phyloP scores from a whole-genome alignment of 2,797 vertebrate genomes.

The Anniella stebbinsi region DNA sequence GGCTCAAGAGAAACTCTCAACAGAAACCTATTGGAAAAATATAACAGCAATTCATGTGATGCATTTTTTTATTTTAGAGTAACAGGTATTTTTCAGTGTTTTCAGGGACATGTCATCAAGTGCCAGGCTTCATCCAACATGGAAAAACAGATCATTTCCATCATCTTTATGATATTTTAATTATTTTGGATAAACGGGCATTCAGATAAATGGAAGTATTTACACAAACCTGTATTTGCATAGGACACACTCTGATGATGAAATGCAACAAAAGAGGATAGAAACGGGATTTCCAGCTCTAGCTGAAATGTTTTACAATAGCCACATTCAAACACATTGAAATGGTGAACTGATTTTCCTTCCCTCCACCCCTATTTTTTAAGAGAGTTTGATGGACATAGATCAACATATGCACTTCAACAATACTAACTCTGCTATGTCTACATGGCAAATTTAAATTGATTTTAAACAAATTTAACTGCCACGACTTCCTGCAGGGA shows the following conservation, averaged over 20 bases:
- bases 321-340: neutral
- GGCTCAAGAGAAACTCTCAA: neutral
- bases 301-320: neutral
- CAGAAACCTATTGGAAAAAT: neutral
- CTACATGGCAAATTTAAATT: neutral
- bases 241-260: neutral
- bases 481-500: neutral
- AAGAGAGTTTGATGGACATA: neutral
- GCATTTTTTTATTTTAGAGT: neutral
- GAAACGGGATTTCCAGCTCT: neutral
- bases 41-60: neutral
- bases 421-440: neutral
- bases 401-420: neutral
- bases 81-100: neutral
- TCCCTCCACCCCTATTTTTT: neutral
- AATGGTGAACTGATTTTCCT: neutral
- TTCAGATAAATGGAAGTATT: slow-evolving; percentile 2
- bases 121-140: neutral
- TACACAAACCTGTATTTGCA: neutral
- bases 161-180: neutral
- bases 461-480: neutral
- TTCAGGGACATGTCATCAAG: neutral
- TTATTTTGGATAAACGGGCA: neutral
- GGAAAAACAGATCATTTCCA: neutral
- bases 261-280: neutral